Percentiles rank a stretch among this genome's conserved stretches.
Conservation (phyloP, 2,888 invertebrate genomes). For the Lasius platythorax region DNA sequence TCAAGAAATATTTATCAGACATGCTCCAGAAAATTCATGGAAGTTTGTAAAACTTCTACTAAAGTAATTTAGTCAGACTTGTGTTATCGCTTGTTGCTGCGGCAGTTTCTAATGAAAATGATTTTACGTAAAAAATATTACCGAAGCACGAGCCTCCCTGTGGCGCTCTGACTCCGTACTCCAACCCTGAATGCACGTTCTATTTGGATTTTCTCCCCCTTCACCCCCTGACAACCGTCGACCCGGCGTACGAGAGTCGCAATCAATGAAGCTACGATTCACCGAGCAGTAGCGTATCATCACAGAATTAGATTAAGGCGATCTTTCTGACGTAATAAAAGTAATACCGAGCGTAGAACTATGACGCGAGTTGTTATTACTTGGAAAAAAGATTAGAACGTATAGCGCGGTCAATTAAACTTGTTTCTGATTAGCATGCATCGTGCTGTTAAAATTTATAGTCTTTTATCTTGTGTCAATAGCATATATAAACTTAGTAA, state of each 20-base stretch:
- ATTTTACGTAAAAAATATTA: constrained; percentile 13
- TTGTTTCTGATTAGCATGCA: not conserved
- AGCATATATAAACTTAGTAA: not conserved
- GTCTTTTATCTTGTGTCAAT: not conserved
- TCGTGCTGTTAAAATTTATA: not conserved
- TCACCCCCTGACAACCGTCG: constrained; percentile 70
- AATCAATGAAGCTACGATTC: constrained; percentile 85
- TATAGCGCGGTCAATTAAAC: not conserved
- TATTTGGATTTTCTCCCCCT: constrained; percentile 67
- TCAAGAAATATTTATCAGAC: too few relatives aligned
- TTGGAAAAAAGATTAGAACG: not conserved
- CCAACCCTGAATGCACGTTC: constrained; percentile 70
- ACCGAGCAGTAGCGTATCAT: constrained; percentile 80
- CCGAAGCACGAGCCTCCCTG: not conserved
- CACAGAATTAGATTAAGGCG: constrained; percentile 21
- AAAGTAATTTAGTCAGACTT: not conserved
- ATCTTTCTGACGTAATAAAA: constrained; percentile 22
- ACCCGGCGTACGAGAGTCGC: constrained; percentile 81
- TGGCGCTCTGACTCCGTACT: constrained; percentile 22
- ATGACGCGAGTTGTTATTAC: not conserved
- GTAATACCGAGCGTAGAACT: not conserved
- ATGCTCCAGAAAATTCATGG: not conserved
- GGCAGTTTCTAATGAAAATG: constrained; percentile 1
- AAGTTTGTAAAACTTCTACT: not conserved
- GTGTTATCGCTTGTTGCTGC: not conserved